Conservation (phyloP, 2,888 invertebrate genomes). For the Branchipolynoe longqiensis region DNA sequence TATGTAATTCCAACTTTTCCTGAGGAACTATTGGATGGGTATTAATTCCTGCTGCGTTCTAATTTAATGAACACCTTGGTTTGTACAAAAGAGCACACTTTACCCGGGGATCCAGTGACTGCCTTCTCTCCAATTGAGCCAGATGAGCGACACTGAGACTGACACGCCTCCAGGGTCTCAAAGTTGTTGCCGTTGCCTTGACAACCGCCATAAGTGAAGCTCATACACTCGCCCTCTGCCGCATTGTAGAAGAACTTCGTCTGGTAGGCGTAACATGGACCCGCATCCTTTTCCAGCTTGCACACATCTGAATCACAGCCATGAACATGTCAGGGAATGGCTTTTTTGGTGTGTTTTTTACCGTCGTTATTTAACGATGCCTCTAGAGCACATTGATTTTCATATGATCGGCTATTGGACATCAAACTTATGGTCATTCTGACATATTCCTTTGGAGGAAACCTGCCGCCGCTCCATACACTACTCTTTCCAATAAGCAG, state of each 20-base stretch:
- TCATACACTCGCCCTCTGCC: slow-evolving; percentile 7
- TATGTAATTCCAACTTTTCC: no score
- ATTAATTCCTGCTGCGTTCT: no score
- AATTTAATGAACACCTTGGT: background rate
- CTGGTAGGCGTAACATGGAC: slow-evolving; percentile 30
- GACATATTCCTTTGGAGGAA: no score
- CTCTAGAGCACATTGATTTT: no score
- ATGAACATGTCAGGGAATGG: no score
- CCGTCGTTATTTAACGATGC: no score
- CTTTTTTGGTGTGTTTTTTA: no score
- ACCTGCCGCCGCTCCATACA: no score
- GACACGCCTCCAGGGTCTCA: slow-evolving; percentile 52
- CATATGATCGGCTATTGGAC: no score
- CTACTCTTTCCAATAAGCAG: no score
- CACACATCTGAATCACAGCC: slow-evolving; percentile 28
- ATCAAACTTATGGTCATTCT: no score
- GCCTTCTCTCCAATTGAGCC: background rate
- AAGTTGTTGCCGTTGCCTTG: slow-evolving; percentile 50
- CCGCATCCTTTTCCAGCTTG: background rate
- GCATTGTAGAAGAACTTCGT: slow-evolving; percentile 40
- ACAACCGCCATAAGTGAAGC: slow-evolving; percentile 54
- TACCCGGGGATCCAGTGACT: slow-evolving; percentile 3
- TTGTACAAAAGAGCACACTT: background rate
- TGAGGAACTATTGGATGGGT: no score
- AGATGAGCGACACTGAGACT: slow-evolving; percentile 20